phyloP scores from a whole-genome alignment of 2,797 vertebrate genomes.

The Dendrocincla fuliginosa region DNA sequence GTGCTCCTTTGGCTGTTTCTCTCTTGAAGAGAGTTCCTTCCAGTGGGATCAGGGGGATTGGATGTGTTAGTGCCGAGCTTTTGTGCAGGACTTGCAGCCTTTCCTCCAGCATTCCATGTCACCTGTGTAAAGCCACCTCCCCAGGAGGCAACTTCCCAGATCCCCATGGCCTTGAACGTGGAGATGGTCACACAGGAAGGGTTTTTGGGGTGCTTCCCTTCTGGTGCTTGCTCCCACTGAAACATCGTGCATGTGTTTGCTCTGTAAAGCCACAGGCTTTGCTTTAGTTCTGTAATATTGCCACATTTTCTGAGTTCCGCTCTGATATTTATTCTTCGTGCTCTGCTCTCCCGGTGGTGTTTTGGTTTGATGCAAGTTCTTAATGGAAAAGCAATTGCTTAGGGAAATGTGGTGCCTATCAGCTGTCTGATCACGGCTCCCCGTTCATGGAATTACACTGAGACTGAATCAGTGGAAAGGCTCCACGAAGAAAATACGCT shows the following conservation, averaged over 20 bases:
- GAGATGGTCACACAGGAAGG: neutral
- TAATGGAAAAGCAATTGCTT: constrained; percentile 7
- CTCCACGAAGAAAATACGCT: neutral
- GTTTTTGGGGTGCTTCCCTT: neutral
- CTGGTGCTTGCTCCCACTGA: rapidly evolving
- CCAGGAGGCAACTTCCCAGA: neutral
- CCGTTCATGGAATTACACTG: neutral
- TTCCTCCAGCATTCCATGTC: neutral
- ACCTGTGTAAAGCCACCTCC: rapidly evolving
- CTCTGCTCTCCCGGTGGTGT: neutral
- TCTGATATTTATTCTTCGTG: neutral
- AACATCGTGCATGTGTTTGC: rapidly evolving
- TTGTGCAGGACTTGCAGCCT: neutral
- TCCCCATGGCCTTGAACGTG: neutral
- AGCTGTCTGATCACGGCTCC: neutral
- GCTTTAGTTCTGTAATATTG: neutral
- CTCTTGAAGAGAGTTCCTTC: neutral
- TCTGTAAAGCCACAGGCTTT: neutral
- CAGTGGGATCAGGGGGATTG: neutral
- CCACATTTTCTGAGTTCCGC: neutral
- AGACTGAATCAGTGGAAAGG: neutral
- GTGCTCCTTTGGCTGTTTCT: neutral
- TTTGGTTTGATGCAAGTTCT: neutral
- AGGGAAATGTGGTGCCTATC: neutral
- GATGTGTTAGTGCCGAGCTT: neutral